Evolutionary conservation across 2,797 vertebrate species (phyloP).

Genomic region (Diplodus sargus): DNA sequence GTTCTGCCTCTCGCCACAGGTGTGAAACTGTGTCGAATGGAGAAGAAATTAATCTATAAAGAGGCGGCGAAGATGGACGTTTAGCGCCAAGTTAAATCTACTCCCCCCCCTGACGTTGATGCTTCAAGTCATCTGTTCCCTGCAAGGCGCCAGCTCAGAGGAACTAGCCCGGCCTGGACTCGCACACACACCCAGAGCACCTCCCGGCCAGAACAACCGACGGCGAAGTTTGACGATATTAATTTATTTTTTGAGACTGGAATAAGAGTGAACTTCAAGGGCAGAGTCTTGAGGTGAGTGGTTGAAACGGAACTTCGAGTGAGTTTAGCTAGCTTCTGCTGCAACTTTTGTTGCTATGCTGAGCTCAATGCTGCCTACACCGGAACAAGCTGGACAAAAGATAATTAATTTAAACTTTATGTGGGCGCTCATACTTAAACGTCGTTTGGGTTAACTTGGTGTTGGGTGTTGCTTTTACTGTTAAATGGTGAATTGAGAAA

Average conservation of each 20-base stretch:
- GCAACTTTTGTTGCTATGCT: constrained; percentile 10
- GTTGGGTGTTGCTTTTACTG: background rate
- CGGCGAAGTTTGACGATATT: background rate
- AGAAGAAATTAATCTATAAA: fast-evolving
- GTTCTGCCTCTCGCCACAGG: fast-evolving
- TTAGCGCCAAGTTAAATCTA: constrained; percentile 80
- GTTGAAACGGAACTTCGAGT: background rate
- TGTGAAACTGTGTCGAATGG: fast-evolving
- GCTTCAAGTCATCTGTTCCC: constrained; percentile 76
- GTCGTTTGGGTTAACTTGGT: fast-evolving
- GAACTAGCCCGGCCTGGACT: constrained; percentile 54
- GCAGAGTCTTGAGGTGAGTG: constrained; percentile 74
- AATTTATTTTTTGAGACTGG: background rate
- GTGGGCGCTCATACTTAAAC: fast-evolving
- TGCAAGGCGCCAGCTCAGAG: constrained; percentile 80
- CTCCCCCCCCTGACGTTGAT: constrained; percentile 79
- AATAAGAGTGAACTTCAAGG: constrained; percentile 70
- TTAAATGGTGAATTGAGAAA: constrained; percentile 6
- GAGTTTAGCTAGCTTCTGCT: background rate
- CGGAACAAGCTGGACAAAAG: background rate
- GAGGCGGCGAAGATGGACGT: background rate
- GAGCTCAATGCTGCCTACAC: constrained; percentile 7
- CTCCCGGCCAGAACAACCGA: background rate
- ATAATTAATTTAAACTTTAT: background rate
- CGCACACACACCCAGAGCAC: constrained; percentile 13